phyloP scores from a whole-genome alignment of 2,888 invertebrate species.

The Cephus runcator region DNA sequence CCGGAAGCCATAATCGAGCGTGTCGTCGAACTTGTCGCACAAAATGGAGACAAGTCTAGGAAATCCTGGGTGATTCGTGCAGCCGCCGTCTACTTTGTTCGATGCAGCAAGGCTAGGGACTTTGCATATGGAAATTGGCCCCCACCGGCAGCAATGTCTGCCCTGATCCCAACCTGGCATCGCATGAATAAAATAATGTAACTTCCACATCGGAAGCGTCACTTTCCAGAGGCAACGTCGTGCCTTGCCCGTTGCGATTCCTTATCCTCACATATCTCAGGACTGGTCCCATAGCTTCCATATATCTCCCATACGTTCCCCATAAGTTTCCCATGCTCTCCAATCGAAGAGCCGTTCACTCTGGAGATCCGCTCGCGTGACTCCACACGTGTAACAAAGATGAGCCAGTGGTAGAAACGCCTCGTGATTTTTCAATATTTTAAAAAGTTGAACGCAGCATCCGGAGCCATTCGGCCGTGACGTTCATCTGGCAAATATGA shows the following conservation, averaged over 20 bases:
- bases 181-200: slow-evolving; percentile 55
- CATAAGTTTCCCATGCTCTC: too few species aligned
- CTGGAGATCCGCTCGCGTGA: too few species aligned
- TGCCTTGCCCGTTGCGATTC: neutral
- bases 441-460: too few species aligned
- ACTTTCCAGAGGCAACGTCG: neutral
- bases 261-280: neutral
- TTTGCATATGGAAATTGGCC: slow-evolving; percentile 56
- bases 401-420: too few species aligned
- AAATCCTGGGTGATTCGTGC: slow-evolving; percentile 4
- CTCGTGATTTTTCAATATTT: too few species aligned
- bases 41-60: neutral
- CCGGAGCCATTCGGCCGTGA: too few species aligned
- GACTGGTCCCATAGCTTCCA: too few species aligned
- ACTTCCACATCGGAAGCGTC: slow-evolving; percentile 23
- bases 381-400: too few species aligned
- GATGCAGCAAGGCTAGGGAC: slow-evolving; percentile 25
- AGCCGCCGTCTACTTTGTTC: slow-evolving; percentile 35
- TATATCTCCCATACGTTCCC: too few species aligned
- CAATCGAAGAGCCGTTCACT: too few species aligned
- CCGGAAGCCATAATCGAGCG: neutral
- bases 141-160: slow-evolving; percentile 28
- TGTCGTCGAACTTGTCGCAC: neutral
- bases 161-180: slow-evolving; percentile 33
- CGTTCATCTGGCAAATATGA: too few species aligned